phyloP scores from a whole-genome alignment of 2,113 vertebrate species.

The Barnardius zonarius region DNA sequence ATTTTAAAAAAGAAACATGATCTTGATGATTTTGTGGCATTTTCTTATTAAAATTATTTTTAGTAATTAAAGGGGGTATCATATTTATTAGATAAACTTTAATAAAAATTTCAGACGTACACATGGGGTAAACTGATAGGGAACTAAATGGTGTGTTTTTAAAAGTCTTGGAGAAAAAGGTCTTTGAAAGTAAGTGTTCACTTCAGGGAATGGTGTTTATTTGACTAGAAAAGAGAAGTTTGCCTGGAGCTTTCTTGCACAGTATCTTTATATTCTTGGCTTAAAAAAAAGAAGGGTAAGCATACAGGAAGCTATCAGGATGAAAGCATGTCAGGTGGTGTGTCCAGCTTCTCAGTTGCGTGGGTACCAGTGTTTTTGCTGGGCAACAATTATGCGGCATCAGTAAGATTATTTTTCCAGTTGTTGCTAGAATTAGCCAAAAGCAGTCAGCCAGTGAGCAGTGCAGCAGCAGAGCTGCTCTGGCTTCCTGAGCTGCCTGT shows the following conservation, averaged over 20 bases:
- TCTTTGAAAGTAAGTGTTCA: constrained; percentile 12
- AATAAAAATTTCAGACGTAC: constrained; percentile 32
- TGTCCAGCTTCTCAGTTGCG: neutral
- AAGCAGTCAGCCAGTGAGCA: rapidly evolving
- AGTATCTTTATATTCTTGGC: neutral
- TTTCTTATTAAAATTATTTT: constrained; percentile 53
- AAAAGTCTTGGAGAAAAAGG: neutral
- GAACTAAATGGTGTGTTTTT: neutral
- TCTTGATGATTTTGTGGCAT: constrained; percentile 10
- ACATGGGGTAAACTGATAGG: constrained; percentile 11
- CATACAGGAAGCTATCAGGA: neutral
- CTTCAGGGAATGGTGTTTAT: constrained; percentile 19
- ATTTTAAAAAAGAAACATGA: constrained; percentile 41
- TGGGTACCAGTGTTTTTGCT: neutral
- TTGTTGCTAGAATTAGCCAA: neutral
- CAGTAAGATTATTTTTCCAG: neutral
- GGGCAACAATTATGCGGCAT: neutral
- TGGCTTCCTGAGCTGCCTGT: neutral
- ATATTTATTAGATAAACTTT: constrained; percentile 58
- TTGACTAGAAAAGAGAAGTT: constrained; percentile 3
- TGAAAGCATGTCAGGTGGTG: neutral
- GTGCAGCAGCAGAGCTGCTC: neutral
- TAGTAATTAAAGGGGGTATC: constrained; percentile 52
- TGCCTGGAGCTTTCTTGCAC: constrained; percentile 21
- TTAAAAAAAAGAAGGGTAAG: neutral